A percentile compares a stretch with the other conserved stretches of the same genome.
These are phyloP conservation scores for Perca flavescens DNA, from an alignment of 2,113 vertebrate species.

Conservation along the genomic window DNA sequence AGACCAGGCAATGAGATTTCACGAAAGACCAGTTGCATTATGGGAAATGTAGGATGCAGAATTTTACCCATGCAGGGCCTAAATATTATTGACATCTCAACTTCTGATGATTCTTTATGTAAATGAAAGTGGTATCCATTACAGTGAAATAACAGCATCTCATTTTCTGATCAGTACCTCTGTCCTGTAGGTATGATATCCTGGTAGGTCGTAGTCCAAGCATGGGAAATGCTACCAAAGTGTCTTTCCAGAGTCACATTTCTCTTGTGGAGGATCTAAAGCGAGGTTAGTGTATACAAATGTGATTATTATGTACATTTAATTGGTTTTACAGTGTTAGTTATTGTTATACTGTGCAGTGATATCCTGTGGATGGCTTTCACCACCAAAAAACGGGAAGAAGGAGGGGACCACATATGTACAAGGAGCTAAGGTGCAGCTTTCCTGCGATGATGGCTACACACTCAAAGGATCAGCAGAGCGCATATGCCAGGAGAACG, in stretches of 20 bases:
- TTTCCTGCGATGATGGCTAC: constrained; percentile 85
- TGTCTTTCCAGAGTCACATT: constrained; percentile 81
- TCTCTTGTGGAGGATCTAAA: constrained; percentile 78
- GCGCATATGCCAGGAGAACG: constrained; percentile 84
- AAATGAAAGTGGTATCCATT: neutral
- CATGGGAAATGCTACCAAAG: constrained; percentile 84
- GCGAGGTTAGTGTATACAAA: constrained; percentile 81
- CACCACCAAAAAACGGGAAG: constrained; percentile 84
- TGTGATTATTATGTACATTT: neutral
- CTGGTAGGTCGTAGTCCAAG: constrained; percentile 83
- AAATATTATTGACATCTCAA: neutral
- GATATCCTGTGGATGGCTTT: constrained; percentile 89
- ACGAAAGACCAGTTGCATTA: neutral
- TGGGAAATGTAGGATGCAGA: neutral
- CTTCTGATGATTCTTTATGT: neutral
- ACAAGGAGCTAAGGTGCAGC: constrained; percentile 79
- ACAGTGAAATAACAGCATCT: neutral
- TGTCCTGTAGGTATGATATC: constrained; percentile 75
- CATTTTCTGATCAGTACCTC: neutral
- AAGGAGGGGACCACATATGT: constrained; percentile 89
- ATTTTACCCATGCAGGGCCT: neutral
- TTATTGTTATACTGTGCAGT: constrained; percentile 76
- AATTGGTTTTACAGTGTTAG: neutral
- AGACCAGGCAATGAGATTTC: neutral
- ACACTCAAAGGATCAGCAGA: constrained; percentile 79